phyloP scores from a whole-genome alignment of 2,113 vertebrate species.

The Felis catus region DNA sequence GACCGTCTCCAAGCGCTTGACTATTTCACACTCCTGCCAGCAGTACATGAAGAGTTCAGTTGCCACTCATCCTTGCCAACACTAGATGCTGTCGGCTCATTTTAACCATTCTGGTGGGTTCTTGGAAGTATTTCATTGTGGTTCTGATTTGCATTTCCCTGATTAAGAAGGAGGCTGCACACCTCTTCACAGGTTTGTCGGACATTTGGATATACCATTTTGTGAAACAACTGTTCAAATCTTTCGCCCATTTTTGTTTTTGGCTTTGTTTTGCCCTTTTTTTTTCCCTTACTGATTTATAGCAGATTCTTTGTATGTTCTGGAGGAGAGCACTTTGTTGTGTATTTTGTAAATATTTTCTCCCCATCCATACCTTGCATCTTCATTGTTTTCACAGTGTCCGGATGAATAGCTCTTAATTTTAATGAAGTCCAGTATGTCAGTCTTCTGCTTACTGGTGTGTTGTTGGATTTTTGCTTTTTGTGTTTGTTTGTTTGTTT shows the following conservation, averaged over 20 bases:
- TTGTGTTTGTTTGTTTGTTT: too few species aligned
- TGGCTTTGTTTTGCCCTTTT: background rate
- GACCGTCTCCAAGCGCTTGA: background rate
- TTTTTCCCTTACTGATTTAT: background rate
- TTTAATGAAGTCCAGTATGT: background rate
- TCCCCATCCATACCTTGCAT: background rate
- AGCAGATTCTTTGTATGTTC: background rate
- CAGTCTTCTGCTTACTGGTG: background rate
- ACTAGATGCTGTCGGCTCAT: background rate
- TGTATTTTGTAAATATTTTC: background rate
- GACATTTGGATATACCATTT: background rate
- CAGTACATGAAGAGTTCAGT: background rate
- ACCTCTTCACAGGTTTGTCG: background rate
- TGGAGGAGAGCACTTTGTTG: background rate
- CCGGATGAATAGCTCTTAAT: background rate
- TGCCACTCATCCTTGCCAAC: background rate
- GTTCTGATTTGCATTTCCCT: background rate
- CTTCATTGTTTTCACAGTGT: background rate
- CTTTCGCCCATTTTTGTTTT: background rate
- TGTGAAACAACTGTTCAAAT: background rate
- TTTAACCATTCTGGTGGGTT: background rate
- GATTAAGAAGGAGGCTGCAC: background rate
- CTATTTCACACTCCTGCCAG: background rate
- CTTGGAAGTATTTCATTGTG: background rate
- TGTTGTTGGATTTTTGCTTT: background rate